phyloP scores from a whole-genome alignment of 53 echinoderm and acorn worm species.

The Henricia sp. region DNA sequence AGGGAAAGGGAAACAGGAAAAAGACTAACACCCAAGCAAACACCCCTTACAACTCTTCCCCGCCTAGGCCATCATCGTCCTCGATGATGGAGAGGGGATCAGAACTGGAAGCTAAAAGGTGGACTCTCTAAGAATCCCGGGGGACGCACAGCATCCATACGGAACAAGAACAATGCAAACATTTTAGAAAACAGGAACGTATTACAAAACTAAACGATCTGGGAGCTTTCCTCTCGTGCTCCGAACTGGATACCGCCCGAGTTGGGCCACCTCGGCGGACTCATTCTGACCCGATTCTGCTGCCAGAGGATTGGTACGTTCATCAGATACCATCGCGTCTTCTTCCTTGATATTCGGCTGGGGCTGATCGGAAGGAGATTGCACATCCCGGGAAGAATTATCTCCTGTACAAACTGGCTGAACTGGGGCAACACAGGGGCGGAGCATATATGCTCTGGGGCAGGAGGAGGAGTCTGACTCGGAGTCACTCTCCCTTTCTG shows the following conservation, averaged over 20 bases:
- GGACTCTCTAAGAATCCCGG: not conserved
- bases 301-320: not conserved
- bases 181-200: not conserved
- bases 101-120: not conserved
- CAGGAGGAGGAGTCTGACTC: not conserved
- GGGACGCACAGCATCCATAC: not conserved
- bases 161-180: not conserved
- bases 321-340: too few relatives aligned
- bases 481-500: not conserved
- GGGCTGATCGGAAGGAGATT: not conserved
- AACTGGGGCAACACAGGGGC: not conserved
- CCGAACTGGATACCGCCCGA: not conserved
- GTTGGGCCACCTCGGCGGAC: not conserved
- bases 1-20: too few relatives aligned
- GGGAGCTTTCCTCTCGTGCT: not conserved
- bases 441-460: not conserved
- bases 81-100: not conserved
- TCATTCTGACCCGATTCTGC: not conserved
- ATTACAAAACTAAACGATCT: not conserved
- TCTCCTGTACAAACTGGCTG: not conserved
- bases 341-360: not conserved
- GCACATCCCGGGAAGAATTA: not conserved
- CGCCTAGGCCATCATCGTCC: not conserved
- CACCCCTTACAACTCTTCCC: not conserved
- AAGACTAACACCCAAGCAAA: too few relatives aligned